These are phyloP conservation scores for Kryphioiulus occultus DNA, from an alignment of 2,888 invertebrate genomes.

Conservation along the genomic window DNA sequence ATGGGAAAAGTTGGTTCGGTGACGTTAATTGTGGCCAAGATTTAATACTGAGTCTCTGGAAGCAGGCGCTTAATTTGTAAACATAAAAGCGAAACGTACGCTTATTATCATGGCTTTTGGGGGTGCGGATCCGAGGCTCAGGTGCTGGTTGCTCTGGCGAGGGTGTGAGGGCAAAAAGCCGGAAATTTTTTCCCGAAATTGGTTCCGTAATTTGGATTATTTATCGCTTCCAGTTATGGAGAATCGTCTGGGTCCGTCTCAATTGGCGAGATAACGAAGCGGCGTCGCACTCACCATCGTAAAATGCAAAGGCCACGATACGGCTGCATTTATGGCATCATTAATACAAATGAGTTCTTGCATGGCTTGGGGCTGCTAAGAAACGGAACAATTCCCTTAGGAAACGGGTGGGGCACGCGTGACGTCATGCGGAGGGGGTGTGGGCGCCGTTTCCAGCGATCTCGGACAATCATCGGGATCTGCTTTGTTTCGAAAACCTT, in stretches of 20 bases:
- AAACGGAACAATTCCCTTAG: neutral
- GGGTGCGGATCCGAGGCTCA: neutral
- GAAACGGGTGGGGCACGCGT: neutral
- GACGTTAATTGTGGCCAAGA: neutral
- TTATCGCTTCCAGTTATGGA: neutral
- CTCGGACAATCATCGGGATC: neutral
- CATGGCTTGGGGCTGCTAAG: neutral
- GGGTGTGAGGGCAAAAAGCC: neutral
- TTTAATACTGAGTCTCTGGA: neutral
- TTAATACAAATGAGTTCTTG: slow-evolving; percentile 8
- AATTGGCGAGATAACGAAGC: neutral
- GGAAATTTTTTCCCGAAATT: neutral
- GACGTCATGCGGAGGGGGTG: neutral
- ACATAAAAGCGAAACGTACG: neutral
- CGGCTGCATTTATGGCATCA: slow-evolving; percentile 16
- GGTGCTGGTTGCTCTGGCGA: neutral
- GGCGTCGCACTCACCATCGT: neutral
- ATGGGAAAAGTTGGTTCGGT: neutral
- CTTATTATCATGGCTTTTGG: neutral
- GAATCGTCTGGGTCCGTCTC: neutral
- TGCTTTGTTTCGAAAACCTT: neutral
- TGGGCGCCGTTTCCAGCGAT: neutral
- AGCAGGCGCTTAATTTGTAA: neutral
- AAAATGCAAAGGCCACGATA: neutral
- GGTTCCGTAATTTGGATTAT: neutral